These are phyloP conservation scores for Parasteatoda lunata DNA, from an alignment of 2,888 invertebrate species.

Conservation along the genomic window DNA sequence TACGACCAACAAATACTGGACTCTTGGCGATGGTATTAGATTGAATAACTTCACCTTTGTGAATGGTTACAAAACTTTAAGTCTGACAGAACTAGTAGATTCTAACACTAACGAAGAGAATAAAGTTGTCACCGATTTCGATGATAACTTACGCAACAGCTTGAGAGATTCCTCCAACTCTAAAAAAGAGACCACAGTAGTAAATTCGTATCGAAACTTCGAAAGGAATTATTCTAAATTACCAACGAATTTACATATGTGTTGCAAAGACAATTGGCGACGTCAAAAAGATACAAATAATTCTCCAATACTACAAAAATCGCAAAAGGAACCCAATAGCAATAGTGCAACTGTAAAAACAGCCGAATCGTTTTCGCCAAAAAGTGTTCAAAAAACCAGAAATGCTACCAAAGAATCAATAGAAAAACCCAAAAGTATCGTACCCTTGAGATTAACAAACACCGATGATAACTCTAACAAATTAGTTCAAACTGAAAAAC, in stretches of 20 bases:
- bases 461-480: conserved; percentile 53
- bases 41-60: conserved; percentile 62
- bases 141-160: conserved; percentile 5
- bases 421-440: conserved; percentile 40
- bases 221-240: conserved; percentile 59
- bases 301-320: conserved; percentile 31
- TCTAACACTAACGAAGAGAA: conserved; percentile 47
- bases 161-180: conserved; percentile 3
- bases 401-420: conserved; percentile 18
- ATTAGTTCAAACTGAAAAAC: conserved; percentile 23
- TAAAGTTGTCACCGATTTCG: conserved; percentile 26
- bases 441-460: conserved; percentile 9
- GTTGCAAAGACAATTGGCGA: conserved; percentile 60
- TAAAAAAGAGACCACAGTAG: conserved; percentile 13
- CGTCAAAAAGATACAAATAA: conserved; percentile 43
- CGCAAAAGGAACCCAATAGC: conserved; percentile 26
- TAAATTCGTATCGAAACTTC: conserved; percentile 46
- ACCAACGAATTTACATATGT: conserved; percentile 59
- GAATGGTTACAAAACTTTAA: conserved; percentile 57
- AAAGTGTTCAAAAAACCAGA: conserved; percentile 34
- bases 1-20: conserved; percentile 35
- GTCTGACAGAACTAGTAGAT: conserved; percentile 61
- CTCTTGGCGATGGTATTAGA: conserved; percentile 59
- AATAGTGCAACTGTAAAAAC: not conserved
- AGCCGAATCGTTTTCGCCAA: conserved; percentile 19